phyloP scores from a whole-genome alignment of 2,888 invertebrate genomes.

The Abrostola tripartita region DNA sequence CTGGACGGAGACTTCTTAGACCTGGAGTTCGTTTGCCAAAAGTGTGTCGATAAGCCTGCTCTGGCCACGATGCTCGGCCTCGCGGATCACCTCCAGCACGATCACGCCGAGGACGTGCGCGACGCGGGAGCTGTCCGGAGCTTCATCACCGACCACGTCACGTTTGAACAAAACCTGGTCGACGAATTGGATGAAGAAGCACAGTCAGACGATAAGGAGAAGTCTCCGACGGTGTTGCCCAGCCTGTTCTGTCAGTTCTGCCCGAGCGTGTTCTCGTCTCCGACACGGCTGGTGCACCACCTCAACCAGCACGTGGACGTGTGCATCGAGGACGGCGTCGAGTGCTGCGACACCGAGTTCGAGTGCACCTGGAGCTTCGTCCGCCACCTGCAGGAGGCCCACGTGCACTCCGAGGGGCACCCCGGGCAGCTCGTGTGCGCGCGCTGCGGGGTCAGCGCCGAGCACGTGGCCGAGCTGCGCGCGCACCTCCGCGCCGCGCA shows the following conservation, averaged over 20 bases:
- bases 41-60: slow-evolving; percentile 61
- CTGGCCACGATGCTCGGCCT: slow-evolving; percentile 57
- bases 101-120: slow-evolving; percentile 55
- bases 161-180: slow-evolving; percentile 70
- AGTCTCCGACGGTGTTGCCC: slow-evolving; percentile 34
- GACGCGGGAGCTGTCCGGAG: slow-evolving; percentile 46
- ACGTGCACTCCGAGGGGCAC: slow-evolving; percentile 49
- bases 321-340: slow-evolving; percentile 57
- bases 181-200: slow-evolving; percentile 61
- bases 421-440: slow-evolving; percentile 57
- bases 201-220: slow-evolving; percentile 31
- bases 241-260: slow-evolving; percentile 73
- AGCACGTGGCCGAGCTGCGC: slow-evolving; percentile 23
- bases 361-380: slow-evolving; percentile 62
- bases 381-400: slow-evolving; percentile 67
- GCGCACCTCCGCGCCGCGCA: too few species aligned
- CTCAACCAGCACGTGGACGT: slow-evolving; percentile 71
- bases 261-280: slow-evolving; percentile 69
- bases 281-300: slow-evolving; percentile 71
- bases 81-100: slow-evolving; percentile 62
- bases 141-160: slow-evolving; percentile 72
- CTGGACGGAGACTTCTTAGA: slow-evolving; percentile 60
- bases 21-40: slow-evolving; percentile 72
- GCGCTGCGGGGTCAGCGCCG: slow-evolving; percentile 64
- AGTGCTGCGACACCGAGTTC: slow-evolving; percentile 67